phyloP scores from a whole-genome alignment of 2,797 vertebrate genomes.

The Catharus ustulatus region DNA sequence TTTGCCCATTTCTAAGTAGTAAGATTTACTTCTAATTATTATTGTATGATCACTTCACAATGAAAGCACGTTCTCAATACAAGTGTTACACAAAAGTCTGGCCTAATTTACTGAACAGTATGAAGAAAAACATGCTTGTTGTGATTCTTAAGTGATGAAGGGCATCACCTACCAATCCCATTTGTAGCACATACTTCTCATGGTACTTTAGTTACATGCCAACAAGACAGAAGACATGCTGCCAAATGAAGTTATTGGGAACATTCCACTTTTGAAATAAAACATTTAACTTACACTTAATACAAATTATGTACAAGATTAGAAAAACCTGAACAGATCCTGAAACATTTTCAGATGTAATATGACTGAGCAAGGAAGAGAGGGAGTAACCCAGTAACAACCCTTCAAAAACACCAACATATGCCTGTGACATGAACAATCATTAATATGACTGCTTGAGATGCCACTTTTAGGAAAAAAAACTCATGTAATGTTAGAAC shows the following conservation, averaged over 20 bases:
- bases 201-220: constrained; percentile 69
- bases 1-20: constrained; percentile 69
- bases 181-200: constrained; percentile 73
- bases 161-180: constrained; percentile 67
- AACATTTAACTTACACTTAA: constrained; percentile 86
- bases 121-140: constrained; percentile 61
- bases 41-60: constrained; percentile 73
- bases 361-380: constrained; percentile 33
- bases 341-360: constrained; percentile 64
- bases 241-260: constrained; percentile 76
- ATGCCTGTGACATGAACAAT: constrained; percentile 71
- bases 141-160: constrained; percentile 64
- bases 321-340: constrained; percentile 75
- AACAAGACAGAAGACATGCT: constrained; percentile 77
- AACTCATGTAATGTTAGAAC: constrained; percentile 74
- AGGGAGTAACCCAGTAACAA: constrained; percentile 56
- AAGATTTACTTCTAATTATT: constrained; percentile 71
- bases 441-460: constrained; percentile 72
- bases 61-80: constrained; percentile 69
- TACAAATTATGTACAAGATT: constrained; percentile 84
- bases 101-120: constrained; percentile 65
- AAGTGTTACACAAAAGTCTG: constrained; percentile 68
- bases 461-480: constrained; percentile 65
- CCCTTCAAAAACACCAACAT: constrained; percentile 70
- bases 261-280: constrained; percentile 76